Conservation (phyloP, 1,140 invertebrate species). For the Mercenaria mercenaria region DNA sequence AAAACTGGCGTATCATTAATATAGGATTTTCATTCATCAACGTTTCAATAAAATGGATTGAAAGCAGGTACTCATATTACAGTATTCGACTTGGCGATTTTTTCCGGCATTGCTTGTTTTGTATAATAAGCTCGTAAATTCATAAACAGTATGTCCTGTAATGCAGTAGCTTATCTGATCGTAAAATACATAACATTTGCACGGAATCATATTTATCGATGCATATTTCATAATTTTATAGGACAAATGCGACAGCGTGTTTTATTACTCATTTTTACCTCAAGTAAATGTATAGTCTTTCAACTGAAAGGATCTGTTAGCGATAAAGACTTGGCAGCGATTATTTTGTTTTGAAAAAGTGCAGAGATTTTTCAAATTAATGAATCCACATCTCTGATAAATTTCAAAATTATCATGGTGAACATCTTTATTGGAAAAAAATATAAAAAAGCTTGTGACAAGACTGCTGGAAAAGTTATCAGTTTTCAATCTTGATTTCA, state of each 20-base stretch:
- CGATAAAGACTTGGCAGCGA: background rate
- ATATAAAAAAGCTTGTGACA: background rate
- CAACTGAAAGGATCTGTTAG: background rate
- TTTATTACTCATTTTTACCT: background rate
- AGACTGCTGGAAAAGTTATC: background rate
- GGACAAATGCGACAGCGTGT: background rate
- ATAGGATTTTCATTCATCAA: constrained; percentile 45
- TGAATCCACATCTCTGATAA: background rate
- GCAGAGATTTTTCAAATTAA: background rate
- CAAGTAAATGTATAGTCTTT: background rate
- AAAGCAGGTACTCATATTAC: constrained; percentile 2
- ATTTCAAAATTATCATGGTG: background rate
- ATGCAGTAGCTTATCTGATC: background rate
- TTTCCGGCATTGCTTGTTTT: background rate
- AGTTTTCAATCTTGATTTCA: background rate
- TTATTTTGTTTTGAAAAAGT: background rate
- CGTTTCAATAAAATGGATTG: constrained; percentile 1
- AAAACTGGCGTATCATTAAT: constrained; percentile 28
- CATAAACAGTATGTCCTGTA: background rate
- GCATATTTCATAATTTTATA: background rate
- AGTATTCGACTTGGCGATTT: background rate
- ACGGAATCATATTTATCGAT: background rate
- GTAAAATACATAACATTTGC: constrained; percentile 7
- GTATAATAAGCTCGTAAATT: background rate
- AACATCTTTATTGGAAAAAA: background rate